phyloP scores from a whole-genome alignment of 2,113 vertebrate species.

The Aix galericulata region DNA sequence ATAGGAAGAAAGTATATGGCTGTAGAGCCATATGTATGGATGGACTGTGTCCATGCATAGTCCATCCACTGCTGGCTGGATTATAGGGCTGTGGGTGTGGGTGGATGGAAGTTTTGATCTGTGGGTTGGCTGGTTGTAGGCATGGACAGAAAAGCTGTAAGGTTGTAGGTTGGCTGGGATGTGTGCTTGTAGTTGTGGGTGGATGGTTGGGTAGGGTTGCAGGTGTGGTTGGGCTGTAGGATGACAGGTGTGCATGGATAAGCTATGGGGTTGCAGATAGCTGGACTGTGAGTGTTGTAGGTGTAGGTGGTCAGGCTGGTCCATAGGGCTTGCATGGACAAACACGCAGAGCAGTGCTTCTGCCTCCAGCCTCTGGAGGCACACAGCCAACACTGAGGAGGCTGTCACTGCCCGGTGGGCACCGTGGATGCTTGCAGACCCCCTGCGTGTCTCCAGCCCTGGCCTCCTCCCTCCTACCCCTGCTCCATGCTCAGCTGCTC shows the following conservation, averaged over 20 bases:
- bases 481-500: background rate
- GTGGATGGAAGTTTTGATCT: background rate
- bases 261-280: background rate
- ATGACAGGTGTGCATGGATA: background rate
- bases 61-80: background rate
- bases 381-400: background rate
- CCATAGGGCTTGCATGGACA: background rate
- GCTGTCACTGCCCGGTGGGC: background rate
- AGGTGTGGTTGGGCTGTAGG: background rate
- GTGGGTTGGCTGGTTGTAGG: background rate
- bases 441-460: rapidly evolving
- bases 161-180: background rate
- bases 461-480: background rate
- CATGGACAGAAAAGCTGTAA: background rate
- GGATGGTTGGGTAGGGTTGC: background rate
- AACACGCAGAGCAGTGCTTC: background rate
- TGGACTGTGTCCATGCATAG: too few relatives aligned
- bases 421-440: too few relatives aligned
- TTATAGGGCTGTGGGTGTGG: background rate
- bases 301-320: background rate
- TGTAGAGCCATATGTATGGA: background rate
- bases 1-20: background rate
- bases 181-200: background rate
- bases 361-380: too few relatives aligned
- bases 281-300: background rate